Evolutionary conservation across 1,140 invertebrate genomes (phyloP), one percentile per base, ranked within the genome.

Genomic region (Chymomyza costata): DNA sequence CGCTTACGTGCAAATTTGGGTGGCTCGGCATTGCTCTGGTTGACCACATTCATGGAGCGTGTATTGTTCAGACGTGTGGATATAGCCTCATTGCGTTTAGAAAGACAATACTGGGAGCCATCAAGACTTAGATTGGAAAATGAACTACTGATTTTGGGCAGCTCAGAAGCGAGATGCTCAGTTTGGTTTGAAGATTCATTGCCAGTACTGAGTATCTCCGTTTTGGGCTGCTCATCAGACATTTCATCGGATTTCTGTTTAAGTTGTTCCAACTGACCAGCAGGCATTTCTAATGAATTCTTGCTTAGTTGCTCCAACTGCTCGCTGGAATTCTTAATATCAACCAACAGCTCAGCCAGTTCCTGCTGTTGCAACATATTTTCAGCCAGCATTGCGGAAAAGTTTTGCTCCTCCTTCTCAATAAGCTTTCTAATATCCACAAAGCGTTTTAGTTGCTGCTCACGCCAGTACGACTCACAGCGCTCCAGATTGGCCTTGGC

Each of bases 271-370:
- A 10, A 28, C n/a, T 28, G 25, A 10, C 5, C n/a, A n/a, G n/a
- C 21, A 28, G 84, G 67, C 43, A 59, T n/a, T n/a, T n/a, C n/a
- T n/a, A n/a, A n/a, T n/a, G n/a, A 21, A 16, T 84, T 62, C 18
- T 68, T 48, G 46, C 80, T 65, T 18, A 84, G 39, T 7, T 45
- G 14, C 37, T 73, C 45, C 11, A 86, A 44, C 41, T 86, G 74
- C 3, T 71, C 48, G 50, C 86, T 69, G 16, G 73, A 78, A 38
- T 71, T 58, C 49, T 87, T 84, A 44, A 86, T 74, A 15, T 58
- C 50, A 17, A 60, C 39, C 0, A 85, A 39, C 55, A 87, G 73
- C 14, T 66, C 44, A 0, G 85, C 35, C 8, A 86, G 41, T n/a
- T 76, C 51, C 37, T 60, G 59, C 48, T 86, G 85, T n/a, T 64